Percentiles rank a stretch among this genome's conserved stretches.
phyloP scores from a whole-genome alignment of 2,113 vertebrate species.

The Tupaia tana region DNA sequence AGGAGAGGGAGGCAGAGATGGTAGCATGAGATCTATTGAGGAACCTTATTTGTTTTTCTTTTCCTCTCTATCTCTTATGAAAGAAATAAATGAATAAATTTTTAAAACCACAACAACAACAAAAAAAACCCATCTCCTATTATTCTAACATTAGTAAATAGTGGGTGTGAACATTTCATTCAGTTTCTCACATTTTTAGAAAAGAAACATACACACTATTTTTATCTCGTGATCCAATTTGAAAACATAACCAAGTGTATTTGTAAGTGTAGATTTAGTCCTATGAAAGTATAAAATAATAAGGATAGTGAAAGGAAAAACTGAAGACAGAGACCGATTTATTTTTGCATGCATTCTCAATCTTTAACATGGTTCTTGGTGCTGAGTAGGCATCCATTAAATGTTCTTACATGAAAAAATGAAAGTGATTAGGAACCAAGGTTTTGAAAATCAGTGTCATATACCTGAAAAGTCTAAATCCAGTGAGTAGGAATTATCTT shows the following conservation, averaged over 20 bases:
- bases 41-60: too few relatives aligned
- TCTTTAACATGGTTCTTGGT: background rate
- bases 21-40: too few relatives aligned
- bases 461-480: conserved; percentile 45
- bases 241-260: conserved; percentile 19
- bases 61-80: too few relatives aligned
- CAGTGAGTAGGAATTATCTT: conserved; percentile 47
- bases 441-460: background rate
- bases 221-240: background rate
- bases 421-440: conserved; percentile 33
- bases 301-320: background rate
- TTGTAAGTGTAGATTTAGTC: background rate
- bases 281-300: background rate
- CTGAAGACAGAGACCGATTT: background rate
- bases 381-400: background rate
- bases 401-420: conserved; percentile 7
- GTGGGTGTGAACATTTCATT: background rate
- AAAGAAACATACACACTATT: background rate
- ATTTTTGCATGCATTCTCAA: background rate
- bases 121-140: background rate
- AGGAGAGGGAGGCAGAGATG: too few relatives aligned
- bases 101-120: too few relatives aligned
- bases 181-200: conserved; percentile 13
- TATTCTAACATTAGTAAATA: background rate
- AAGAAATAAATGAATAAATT: too few relatives aligned